Conservation (phyloP, 92 coral and sea anemone species). For the Epizoanthus scotinus region DNA sequence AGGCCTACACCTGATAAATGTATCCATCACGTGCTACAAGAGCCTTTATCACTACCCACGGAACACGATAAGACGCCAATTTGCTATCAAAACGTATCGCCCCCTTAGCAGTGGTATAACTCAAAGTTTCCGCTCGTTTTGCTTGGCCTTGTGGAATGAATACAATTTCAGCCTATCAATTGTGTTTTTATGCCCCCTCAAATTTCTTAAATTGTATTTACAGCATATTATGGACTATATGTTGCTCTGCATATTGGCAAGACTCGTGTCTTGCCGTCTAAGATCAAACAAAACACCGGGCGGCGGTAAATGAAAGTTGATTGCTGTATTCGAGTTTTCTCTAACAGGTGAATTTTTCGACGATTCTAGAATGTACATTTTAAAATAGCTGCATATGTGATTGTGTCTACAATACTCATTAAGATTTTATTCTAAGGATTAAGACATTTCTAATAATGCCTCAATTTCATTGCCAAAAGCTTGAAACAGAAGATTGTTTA, state of each 20-base stretch:
- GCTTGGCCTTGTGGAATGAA: neutral
- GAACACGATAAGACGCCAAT: too few species aligned
- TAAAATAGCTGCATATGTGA: neutral
- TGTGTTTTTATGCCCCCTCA: neutral
- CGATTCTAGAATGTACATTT: neutral
- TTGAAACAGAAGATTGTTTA: neutral
- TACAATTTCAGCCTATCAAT: neutral
- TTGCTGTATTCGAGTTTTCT: neutral
- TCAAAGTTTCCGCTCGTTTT: neutral
- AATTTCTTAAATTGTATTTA: neutral
- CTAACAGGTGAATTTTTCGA: neutral
- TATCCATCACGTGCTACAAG: too few species aligned
- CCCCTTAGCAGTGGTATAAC: neutral
- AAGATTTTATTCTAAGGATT: too few species aligned
- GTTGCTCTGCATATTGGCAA: neutral
- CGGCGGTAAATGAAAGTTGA: neutral
- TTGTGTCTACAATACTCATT: neutral
- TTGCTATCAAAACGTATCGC: neutral
- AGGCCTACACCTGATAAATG: neutral
- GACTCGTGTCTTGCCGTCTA: neutral
- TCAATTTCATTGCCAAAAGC: neutral
- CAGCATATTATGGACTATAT: neutral
- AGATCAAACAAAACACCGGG: conserved; percentile 5
- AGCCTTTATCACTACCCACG: too few species aligned
- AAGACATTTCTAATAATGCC: neutral